phyloP scores from a whole-genome alignment of 2,113 vertebrate genomes.

The Saimiri boliviensis region DNA sequence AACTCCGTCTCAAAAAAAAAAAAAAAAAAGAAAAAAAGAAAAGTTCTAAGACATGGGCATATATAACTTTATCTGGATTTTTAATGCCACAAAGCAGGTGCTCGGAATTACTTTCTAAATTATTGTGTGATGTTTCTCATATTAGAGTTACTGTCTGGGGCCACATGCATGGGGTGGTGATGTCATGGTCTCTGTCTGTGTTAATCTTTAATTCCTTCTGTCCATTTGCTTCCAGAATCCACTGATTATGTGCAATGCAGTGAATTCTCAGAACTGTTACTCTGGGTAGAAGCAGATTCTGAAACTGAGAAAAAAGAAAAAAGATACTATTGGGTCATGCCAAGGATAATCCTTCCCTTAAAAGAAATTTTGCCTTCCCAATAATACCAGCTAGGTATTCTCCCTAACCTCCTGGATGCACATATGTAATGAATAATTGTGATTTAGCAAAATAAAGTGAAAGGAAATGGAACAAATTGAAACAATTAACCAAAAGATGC shows the following conservation, averaged over 20 bases:
- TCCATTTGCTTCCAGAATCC: not conserved
- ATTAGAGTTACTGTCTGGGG: not conserved
- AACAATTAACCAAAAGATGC: conserved; percentile 72
- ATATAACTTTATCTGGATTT: not conserved
- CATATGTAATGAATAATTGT: conserved; percentile 52
- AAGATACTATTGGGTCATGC: not conserved
- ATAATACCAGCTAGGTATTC: conserved; percentile 53
- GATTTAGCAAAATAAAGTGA: conserved; percentile 67
- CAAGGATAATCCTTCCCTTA: conserved; percentile 11
- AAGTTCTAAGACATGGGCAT: not conserved
- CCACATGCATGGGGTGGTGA: not conserved
- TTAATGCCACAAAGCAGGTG: not conserved
- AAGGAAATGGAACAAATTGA: conserved; percentile 66
- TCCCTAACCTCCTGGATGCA: conserved; percentile 43
- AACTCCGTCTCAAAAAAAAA: too few species aligned
- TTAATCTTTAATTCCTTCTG: not conserved
- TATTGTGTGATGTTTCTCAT: not conserved
- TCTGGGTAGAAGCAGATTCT: not conserved
- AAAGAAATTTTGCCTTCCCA: conserved; percentile 12
- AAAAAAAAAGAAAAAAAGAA: too few species aligned
- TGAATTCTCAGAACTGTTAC: not conserved
- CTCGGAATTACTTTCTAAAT: not conserved
- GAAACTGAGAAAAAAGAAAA: not conserved
- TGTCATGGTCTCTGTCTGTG: not conserved
- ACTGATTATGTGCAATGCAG: not conserved